phyloP scores from a whole-genome alignment of 2,797 vertebrate genomes.

The Crypturellus tataupa region DNA sequence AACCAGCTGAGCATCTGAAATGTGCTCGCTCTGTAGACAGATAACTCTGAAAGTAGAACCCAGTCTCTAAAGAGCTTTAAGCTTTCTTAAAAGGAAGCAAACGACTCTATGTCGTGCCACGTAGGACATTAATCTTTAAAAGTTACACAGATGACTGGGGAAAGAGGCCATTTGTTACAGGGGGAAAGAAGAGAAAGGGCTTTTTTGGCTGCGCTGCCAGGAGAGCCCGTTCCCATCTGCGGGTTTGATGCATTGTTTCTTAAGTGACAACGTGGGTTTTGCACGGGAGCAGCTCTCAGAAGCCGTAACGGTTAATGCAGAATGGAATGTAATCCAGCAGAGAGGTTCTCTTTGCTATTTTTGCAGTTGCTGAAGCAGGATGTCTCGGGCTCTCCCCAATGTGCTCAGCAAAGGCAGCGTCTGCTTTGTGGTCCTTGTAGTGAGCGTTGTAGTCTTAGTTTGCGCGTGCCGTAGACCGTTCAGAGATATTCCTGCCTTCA shows the following conservation, averaged over 20 bases:
- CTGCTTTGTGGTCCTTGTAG: neutral
- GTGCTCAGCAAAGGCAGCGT: neutral
- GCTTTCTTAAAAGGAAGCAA: conserved; percentile 55
- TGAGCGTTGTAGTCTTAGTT: neutral
- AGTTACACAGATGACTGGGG: conserved; percentile 41
- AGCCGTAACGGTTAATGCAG: neutral
- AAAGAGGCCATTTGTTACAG: conserved; percentile 52
- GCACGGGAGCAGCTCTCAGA: conserved; percentile 35
- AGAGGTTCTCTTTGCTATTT: conserved; percentile 19
- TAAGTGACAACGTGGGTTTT: conserved; percentile 43
- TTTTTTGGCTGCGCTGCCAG: conserved; percentile 18
- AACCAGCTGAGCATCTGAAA: conserved; percentile 17
- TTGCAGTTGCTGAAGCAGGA: neutral
- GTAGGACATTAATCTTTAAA: conserved; percentile 60
- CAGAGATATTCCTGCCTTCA: conserved; percentile 26
- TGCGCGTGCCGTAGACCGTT: neutral
- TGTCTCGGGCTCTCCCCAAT: neutral
- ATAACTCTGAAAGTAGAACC: conserved; percentile 8
- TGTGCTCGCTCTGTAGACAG: conserved; percentile 17
- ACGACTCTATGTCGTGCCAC: neutral
- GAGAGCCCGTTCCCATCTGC: conserved; percentile 52
- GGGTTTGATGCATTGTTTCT: conserved; percentile 50
- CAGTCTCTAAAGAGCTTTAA: conserved; percentile 35
- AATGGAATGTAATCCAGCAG: neutral
- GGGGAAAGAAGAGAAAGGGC: neutral